Conservation (phyloP, 2,888 invertebrate species). For the Erynnis tages region DNA sequence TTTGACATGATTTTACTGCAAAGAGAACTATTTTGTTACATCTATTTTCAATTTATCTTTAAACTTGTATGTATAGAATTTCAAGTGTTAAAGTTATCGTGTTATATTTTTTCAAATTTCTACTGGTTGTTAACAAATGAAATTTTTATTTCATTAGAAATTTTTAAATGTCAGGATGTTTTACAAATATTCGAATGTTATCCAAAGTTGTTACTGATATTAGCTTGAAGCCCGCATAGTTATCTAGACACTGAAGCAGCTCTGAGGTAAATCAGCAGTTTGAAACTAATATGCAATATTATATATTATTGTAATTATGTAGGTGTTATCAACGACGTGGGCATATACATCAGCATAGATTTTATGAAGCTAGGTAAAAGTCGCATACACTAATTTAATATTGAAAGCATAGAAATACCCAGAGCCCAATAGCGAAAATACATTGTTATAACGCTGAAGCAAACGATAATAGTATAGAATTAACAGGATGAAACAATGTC, state of each 20-base stretch:
- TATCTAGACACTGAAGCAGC: conserved; percentile 81
- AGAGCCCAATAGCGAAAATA: conserved; percentile 78
- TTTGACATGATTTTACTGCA: neutral
- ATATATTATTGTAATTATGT: conserved; percentile 55
- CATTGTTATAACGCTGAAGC: conserved; percentile 79
- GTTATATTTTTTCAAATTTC: too few species aligned
- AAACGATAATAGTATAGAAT: conserved; percentile 77
- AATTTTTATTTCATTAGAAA: conserved; percentile 19
- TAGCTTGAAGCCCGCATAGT: conserved; percentile 80
- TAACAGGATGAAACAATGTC: conserved; percentile 72
- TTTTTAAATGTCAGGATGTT: conserved; percentile 24
- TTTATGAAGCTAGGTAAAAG: conserved; percentile 77
- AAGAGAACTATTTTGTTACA: too few species aligned
- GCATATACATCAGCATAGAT: conserved; percentile 79
- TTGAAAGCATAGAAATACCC: conserved; percentile 81
- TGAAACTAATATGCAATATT: conserved; percentile 75
- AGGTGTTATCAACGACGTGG: conserved; percentile 75
- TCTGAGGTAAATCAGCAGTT: conserved; percentile 76
- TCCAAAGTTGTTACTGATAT: conserved; percentile 61
- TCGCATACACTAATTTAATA: conserved; percentile 81
- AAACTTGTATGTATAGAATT: too few species aligned
- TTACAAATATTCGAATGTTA: conserved; percentile 50
- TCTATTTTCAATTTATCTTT: too few species aligned
- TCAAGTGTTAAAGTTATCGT: neutral
- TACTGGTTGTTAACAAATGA: conserved; percentile 1